Conservation (phyloP, 2,797 vertebrate genomes). For the Mus spretus region DNA sequence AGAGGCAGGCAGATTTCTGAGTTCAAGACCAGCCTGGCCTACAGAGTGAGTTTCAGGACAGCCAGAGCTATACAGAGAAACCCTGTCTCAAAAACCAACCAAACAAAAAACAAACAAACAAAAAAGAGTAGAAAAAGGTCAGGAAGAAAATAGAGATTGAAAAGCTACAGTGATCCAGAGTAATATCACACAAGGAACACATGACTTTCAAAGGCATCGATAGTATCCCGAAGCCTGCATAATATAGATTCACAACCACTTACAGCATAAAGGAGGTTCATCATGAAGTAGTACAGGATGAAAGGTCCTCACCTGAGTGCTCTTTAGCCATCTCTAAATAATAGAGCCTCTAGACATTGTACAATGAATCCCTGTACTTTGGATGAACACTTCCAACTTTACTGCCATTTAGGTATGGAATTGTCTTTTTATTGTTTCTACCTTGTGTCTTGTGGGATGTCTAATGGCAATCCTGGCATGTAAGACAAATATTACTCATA, state of each 20-base stretch:
- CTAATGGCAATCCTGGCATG: neutral
- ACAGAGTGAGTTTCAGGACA: too few species aligned
- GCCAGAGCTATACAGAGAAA: too few species aligned
- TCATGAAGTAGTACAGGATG: neutral
- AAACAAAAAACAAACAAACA: too few species aligned
- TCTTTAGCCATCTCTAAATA: neutral
- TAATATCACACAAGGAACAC: neutral
- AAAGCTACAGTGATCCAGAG: neutral
- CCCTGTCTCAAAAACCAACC: too few species aligned
- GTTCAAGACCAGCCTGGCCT: too few species aligned
- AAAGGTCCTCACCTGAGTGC: neutral
- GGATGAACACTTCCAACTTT: neutral
- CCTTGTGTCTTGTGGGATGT: neutral
- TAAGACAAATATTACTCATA: neutral
- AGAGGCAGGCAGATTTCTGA: too few species aligned
- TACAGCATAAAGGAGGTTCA: neutral
- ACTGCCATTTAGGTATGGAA: neutral
- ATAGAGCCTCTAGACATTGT: neutral
- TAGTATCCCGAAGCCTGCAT: neutral
- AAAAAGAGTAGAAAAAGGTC: neutral
- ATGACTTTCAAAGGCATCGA: neutral
- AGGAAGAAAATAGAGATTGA: neutral
- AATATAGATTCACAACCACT: neutral
- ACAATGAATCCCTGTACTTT: neutral
- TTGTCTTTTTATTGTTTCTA: slow-evolving; percentile 1